Evolutionary conservation across 37 sponge, comb jelly and placozoan species (phyloP).

Genomic region (Beroe ovata): DNA sequence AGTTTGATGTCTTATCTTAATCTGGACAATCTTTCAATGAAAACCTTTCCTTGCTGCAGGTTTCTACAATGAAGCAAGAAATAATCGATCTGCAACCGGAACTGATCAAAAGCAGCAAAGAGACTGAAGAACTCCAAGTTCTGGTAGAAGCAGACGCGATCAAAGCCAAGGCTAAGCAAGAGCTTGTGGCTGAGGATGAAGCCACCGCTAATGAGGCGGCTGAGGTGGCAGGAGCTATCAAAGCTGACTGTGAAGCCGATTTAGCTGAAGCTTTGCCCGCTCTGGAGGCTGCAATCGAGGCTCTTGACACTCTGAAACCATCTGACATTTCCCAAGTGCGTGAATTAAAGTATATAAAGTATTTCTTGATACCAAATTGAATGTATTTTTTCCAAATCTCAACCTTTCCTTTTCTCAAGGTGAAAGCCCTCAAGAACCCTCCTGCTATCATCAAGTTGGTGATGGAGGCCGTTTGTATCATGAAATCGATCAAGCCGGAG

Average conservation of each 20-base stretch:
- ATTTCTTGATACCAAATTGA: no score
- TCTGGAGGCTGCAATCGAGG: slow-evolving; percentile 89
- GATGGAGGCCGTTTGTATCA: slow-evolving; percentile 98
- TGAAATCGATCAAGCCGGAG: slow-evolving; percentile 90
- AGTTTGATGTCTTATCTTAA: no score
- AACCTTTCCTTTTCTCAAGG: slow-evolving; percentile 4
- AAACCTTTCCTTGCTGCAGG: slow-evolving; percentile 64
- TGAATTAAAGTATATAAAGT: not conserved
- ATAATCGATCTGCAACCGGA: slow-evolving; percentile 92
- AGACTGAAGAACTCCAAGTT: slow-evolving; percentile 89
- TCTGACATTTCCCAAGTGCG: slow-evolving; percentile 93
- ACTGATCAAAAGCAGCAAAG: slow-evolving; percentile 91
- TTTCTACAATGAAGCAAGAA: slow-evolving; percentile 98
- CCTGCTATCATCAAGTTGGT: slow-evolving; percentile 89
- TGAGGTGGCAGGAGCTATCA: slow-evolving; percentile 87
- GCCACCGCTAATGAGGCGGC: slow-evolving; percentile 95
- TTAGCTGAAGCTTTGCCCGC: slow-evolving; percentile 97
- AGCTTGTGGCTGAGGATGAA: slow-evolving; percentile 97
- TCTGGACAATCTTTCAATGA: no score
- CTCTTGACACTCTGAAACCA: slow-evolving; percentile 95
- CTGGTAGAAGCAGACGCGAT: slow-evolving; percentile 94
- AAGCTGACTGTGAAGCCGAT: slow-evolving; percentile 96
- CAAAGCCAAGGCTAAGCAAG: slow-evolving; percentile 89
- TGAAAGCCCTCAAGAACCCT: slow-evolving; percentile 77
- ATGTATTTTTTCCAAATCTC: no score